Evolutionary conservation across 2,113 vertebrate species (phyloP).

Genomic region (Lepus europaeus): DNA sequence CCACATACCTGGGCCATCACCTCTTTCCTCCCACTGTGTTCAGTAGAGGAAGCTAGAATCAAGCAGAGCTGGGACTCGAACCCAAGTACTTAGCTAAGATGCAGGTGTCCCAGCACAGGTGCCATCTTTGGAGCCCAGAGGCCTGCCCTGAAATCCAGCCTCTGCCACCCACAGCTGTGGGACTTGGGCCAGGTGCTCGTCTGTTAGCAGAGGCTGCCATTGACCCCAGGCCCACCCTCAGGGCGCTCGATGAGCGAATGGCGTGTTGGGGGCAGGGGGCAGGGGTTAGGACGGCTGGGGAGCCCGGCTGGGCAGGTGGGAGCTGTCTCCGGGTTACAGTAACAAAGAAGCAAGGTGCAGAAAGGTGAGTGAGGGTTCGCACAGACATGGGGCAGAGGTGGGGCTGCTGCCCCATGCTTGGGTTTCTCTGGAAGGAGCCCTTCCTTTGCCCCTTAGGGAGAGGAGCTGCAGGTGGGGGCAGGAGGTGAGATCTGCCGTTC

Average conservation of each 20-base stretch:
- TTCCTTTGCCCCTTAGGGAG: background rate
- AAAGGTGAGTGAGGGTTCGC: fast-evolving
- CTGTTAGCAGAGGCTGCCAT: too few species aligned
- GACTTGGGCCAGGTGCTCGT: fast-evolving
- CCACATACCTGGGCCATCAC: too few species aligned
- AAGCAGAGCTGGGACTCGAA: too few species aligned
- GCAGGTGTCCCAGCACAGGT: too few species aligned
- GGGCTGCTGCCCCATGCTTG: too few species aligned
- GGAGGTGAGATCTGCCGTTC: background rate
- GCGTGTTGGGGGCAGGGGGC: too few species aligned
- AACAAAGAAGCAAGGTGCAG: background rate
- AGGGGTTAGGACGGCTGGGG: too few species aligned
- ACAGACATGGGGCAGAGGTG: background rate
- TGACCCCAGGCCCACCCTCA: background rate
- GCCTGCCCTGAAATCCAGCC: background rate
- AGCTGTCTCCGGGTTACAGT: background rate
- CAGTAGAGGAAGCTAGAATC: too few species aligned
- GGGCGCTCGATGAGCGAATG: background rate
- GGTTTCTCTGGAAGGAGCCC: background rate
- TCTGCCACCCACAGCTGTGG: background rate
- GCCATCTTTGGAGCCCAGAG: background rate
- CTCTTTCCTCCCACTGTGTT: too few species aligned
- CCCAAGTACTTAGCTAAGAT: too few species aligned
- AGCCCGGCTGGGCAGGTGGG: background rate
- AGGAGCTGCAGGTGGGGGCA: background rate